These are phyloP conservation scores for Littorina saxatilis DNA, from an alignment of 1,140 invertebrate species.

Conservation along the genomic window DNA sequence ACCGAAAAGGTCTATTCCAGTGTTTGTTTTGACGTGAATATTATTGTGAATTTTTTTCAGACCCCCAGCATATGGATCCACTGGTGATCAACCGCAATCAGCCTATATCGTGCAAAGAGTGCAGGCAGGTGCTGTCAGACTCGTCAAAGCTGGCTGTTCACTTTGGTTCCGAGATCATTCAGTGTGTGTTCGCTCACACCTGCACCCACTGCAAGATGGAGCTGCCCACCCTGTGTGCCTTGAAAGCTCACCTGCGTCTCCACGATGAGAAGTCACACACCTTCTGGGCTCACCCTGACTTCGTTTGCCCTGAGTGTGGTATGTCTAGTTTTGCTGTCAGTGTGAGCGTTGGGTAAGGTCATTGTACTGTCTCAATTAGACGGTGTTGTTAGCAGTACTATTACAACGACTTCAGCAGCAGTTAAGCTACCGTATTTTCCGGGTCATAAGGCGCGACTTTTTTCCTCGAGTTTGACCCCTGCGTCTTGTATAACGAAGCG, in stretches of 20 bases:
- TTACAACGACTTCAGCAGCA: too few relatives aligned
- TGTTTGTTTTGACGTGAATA: too few relatives aligned
- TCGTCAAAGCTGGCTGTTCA: slow-evolving; percentile 6
- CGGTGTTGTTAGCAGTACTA: too few relatives aligned
- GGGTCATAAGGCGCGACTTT: too few relatives aligned
- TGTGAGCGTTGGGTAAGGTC: too few relatives aligned
- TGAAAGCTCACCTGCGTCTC: slow-evolving; percentile 38
- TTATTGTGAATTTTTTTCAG: not conserved
- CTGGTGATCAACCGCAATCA: not conserved
- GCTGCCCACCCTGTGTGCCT: slow-evolving; percentile 30
- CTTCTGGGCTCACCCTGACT: not conserved
- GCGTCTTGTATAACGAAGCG: too few relatives aligned
- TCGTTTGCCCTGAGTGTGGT: slow-evolving; percentile 45
- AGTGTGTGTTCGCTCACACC: slow-evolving; percentile 20
- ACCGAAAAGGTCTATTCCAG: too few relatives aligned
- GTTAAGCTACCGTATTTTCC: too few relatives aligned
- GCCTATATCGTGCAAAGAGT: slow-evolving; percentile 5
- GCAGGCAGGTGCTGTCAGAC: not conserved
- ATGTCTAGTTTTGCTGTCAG: not conserved
- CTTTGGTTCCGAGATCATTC: slow-evolving; percentile 24
- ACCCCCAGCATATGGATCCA: not conserved
- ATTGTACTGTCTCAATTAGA: too few relatives aligned
- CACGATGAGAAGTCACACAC: slow-evolving; percentile 4
- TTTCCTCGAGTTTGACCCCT: too few relatives aligned
- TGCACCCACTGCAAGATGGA: slow-evolving; percentile 35